Base-by-base conservation (phyloP, 2,888 invertebrate genomes). In the Teinopalpus imperialis region DNA sequence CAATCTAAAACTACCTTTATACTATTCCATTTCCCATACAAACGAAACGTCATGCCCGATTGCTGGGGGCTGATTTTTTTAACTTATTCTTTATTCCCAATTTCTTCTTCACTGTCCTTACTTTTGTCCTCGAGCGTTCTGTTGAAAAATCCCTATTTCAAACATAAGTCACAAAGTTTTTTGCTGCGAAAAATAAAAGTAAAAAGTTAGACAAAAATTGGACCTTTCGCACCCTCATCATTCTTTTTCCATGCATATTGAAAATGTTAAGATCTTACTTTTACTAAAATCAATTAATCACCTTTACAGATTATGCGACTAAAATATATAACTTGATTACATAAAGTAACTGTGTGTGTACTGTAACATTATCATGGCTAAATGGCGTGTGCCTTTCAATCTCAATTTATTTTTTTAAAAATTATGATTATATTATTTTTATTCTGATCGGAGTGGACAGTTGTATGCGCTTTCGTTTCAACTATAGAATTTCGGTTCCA, bases 101-200 rank as follows among this genome's bases (percentile, higher is more conserved):
- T 47, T 49, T 46, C 43, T 30, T 48, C n/a, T 37, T 34, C 29
- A 39, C 36, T 29, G 21, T 30, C 34, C 27, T 40, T 44, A 31
- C 58, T 69, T 70, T 64, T 59, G 51, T 59, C 56, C 57, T 62
- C 53, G 43, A 59, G 54, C 51, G 59, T 66, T 73, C 61, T 64
- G 63, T 65, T 59, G 58, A 53, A 54, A 51, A 63, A 63, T 53
- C 60, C 56, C 59, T 60, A 63, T 61, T 66, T 63, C 61, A 61
- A 71, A 72, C 64, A 74, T 74, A 77, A 75, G 74, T 72, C 57
- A 56, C 61, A 59, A 75, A 74, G 63, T 70, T 76, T 66, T 62
- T 54, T 54, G 43, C 51, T 51, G 53, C 57, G 63, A 63, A 72
- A 69, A 66, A 59, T 64, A 50, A 56, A 65, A 66, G 59, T 64